Evolutionary conservation across 2,113 vertebrate species (phyloP), one percentile per base, ranked within the genome.

Genomic region (Cynopterus brachyotis): DNA sequence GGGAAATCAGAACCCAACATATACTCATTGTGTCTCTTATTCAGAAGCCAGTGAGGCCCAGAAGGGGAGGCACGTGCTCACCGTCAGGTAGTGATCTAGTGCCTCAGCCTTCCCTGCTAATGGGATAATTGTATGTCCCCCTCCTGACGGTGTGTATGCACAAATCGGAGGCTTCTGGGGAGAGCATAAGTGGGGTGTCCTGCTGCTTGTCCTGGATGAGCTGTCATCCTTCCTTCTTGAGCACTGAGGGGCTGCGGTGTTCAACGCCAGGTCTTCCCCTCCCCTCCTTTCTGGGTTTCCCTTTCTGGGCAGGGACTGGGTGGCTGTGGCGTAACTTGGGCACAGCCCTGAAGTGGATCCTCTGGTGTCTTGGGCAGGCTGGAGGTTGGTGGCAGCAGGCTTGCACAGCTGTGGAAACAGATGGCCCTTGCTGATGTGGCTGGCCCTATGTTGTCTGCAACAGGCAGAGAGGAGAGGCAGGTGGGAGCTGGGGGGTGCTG

Each of bases 11-110:
- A 16, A 64, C 1, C 53, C n/a, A 47, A 12, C 60, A 60, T 35
- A 88, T 22, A 32, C 16, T 37, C 53, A 45, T 0, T 2, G 53
- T 55, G 55, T 7, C 2, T 42, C 50, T 92, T 47, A 28, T 32
- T 37, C 20, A 42, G 15, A 66, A 35, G 67, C 45, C 66, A 30
- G 53, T 0, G 78, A 79, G 24, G 13, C 35, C 6, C 26, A 22
- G 55, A 64, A 12, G 22, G 28, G 19, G 22, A 45, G 35, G 19
- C 17, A 8, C 12, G 10, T 42, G 28, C 13, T 37, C 28, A 42
- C 69, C 2, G 0, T 28, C 42, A 59, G 0, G 4, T 4, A 15
- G 55, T 22, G 24, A 57, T 9, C 45, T 20, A 0, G 5, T 32
- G 53, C 42, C 35, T 60, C 8, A 0, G 16, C 11, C n/a, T 24